Percentiles rank a stretch among this genome's conserved stretches.
These are phyloP conservation scores for Anorthoa munda DNA, from an alignment of 2,888 invertebrate species.

Conservation along the genomic window DNA sequence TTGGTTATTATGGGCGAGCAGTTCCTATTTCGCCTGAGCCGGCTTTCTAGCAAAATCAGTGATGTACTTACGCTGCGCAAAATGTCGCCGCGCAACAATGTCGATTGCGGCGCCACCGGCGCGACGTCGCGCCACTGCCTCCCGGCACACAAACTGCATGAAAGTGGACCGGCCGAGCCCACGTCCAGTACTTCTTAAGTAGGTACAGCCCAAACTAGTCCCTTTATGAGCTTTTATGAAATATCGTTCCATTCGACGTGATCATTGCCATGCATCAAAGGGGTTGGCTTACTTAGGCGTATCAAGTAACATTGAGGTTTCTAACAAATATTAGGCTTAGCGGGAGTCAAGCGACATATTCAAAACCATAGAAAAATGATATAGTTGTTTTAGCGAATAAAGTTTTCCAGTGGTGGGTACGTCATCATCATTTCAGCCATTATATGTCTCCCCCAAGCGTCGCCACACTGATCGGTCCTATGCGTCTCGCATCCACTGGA, in stretches of 20 bases:
- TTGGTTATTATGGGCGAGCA: constrained; percentile 57
- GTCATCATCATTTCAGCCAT: no score
- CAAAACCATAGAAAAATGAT: constrained; percentile 7
- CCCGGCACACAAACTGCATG: constrained; percentile 80
- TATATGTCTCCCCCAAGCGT: no score
- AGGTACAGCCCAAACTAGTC: constrained; percentile 68
- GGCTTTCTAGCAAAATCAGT: constrained; percentile 85
- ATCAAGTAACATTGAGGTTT: constrained; percentile 46
- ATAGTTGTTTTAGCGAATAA: constrained; percentile 18
- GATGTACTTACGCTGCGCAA: constrained; percentile 75
- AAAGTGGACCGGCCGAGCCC: constrained; percentile 82
- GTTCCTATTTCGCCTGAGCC: constrained; percentile 74
- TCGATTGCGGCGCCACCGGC: constrained; percentile 47
- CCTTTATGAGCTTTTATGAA: constrained; percentile 63
- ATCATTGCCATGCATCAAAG: constrained; percentile 34
- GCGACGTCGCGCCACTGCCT: constrained; percentile 12
- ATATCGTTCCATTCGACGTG: constrained; percentile 43
- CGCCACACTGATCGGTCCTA: no score
- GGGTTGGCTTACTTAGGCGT: constrained; percentile 34
- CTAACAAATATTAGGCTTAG: constrained; percentile 30
- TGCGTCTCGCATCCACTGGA: no score
- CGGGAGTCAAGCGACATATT: constrained; percentile 2
- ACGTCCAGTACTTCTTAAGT: constrained; percentile 55
- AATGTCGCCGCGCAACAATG: constrained; percentile 74
- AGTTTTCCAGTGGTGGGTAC: neutral